Conservation (phyloP, 2,888 invertebrate species). For the Synanthedon tipuliformis region DNA sequence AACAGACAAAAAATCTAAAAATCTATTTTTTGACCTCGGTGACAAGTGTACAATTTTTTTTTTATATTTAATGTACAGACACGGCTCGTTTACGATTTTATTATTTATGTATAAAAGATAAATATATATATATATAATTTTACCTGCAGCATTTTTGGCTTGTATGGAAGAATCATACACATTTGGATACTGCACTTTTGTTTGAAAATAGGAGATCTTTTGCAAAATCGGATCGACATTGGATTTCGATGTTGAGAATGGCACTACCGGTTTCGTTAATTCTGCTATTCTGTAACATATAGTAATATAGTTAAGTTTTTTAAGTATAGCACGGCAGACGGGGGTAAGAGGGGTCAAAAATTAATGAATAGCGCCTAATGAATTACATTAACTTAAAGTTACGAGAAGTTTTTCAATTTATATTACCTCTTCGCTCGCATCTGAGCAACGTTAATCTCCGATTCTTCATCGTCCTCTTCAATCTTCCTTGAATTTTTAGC, state of each 20-base stretch:
- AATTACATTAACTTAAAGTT: no score
- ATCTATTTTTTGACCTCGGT: no score
- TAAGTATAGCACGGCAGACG: background rate
- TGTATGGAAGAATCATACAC: slow-evolving; percentile 86
- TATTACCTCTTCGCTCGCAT: slow-evolving; percentile 70
- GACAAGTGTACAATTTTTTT: no score
- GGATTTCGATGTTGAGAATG: slow-evolving; percentile 54
- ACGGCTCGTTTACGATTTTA: no score
- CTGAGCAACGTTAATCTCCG: slow-evolving; percentile 62
- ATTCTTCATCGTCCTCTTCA: slow-evolving; percentile 55
- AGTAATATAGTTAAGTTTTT: no score
- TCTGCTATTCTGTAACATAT: slow-evolving; percentile 43
- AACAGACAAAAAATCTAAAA: no score
- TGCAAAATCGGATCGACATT: slow-evolving; percentile 42
- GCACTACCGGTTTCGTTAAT: slow-evolving; percentile 54
- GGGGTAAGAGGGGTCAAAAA: no score
- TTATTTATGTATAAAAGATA: no score
- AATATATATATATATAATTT: background rate
- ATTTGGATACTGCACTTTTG: slow-evolving; percentile 79
- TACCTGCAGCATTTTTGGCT: slow-evolving; percentile 75
- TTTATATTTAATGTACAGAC: no score
- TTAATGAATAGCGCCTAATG: background rate
- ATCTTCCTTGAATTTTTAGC: slow-evolving; percentile 52
- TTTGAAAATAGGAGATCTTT: slow-evolving; percentile 57
- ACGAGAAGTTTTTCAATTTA: background rate